These are phyloP conservation scores for Cotesia vestalis DNA, from an alignment of 1,140 invertebrate species.

Conservation along the genomic window DNA sequence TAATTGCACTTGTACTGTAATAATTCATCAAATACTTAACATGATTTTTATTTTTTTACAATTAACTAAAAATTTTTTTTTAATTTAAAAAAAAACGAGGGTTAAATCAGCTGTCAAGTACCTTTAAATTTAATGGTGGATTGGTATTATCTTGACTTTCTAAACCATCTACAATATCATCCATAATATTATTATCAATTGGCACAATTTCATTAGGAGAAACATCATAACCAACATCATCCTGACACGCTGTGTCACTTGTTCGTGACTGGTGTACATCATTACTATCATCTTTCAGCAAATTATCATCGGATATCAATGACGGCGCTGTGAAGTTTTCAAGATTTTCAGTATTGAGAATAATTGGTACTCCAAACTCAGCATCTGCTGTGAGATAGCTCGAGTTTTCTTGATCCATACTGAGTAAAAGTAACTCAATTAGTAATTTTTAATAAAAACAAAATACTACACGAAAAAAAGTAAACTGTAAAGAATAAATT, in stretches of 20 bases:
- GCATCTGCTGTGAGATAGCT: conserved; percentile 59
- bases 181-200: conserved; percentile 24
- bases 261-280: conserved; percentile 45
- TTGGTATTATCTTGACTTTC: conserved; percentile 39
- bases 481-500: too few species aligned
- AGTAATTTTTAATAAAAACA: background rate
- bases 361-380: conserved; percentile 59
- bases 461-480: too few species aligned
- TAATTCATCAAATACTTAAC: background rate
- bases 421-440: conserved; percentile 39
- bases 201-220: conserved; percentile 26
- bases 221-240: conserved; percentile 33
- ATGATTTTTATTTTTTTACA: background rate
- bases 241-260: conserved; percentile 44
- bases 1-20: conserved; percentile 64
- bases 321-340: conserved; percentile 52
- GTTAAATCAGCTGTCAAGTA: conserved; percentile 35
- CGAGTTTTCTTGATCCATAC: conserved; percentile 59
- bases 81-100: background rate
- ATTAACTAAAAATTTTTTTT: too few species aligned
- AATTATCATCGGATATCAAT: conserved; percentile 46
- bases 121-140: conserved; percentile 59
- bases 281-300: conserved; percentile 45
- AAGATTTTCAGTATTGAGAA: conserved; percentile 56
- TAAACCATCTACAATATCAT: conserved; percentile 29